phyloP scores from a whole-genome alignment of 2,888 invertebrate species.

The Eulithis testata region DNA sequence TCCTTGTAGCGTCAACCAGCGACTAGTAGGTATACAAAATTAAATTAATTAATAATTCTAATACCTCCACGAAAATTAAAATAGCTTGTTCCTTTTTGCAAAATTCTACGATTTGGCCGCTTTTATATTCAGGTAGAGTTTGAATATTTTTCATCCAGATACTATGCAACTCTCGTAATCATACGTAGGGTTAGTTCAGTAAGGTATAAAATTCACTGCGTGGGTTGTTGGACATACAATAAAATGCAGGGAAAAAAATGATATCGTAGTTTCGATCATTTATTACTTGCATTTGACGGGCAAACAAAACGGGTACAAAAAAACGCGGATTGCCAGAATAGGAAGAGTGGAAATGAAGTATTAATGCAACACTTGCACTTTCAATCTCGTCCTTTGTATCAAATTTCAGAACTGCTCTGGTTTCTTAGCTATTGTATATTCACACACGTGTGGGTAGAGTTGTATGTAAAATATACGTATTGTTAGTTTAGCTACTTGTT shows the following conservation, averaged over 20 bases:
- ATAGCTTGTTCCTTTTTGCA: conserved; percentile 23
- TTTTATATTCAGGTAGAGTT: conserved; percentile 70
- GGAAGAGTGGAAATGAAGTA: conserved; percentile 77
- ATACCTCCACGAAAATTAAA: conserved; percentile 1
- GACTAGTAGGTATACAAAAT: background rate
- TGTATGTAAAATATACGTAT: conserved; percentile 19
- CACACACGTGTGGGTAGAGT: conserved; percentile 46
- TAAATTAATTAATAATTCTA: conserved; percentile 1
- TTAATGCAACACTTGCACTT: conserved; percentile 84
- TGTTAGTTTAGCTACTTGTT: conserved; percentile 6
- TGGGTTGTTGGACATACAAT: conserved; percentile 40
- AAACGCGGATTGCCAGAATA: conserved; percentile 71
- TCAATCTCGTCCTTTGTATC: conserved; percentile 68
- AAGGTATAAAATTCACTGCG: conserved; percentile 43
- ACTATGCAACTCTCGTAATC: conserved; percentile 13
- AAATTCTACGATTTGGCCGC: conserved; percentile 40
- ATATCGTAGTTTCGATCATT: conserved; percentile 81
- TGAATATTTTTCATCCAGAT: conserved; percentile 44
- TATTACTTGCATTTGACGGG: conserved; percentile 79
- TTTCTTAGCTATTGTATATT: conserved; percentile 54
- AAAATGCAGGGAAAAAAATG: conserved; percentile 63
- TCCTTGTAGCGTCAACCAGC: no score
- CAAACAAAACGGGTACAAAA: conserved; percentile 74
- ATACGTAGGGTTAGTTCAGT: conserved; percentile 3
- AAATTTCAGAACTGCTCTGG: conserved; percentile 58